Evolutionary conservation across 2,113 vertebrate genomes (phyloP), one percentile per base, ranked within the genome.

Genomic region (Urocitellus parryii): DNA sequence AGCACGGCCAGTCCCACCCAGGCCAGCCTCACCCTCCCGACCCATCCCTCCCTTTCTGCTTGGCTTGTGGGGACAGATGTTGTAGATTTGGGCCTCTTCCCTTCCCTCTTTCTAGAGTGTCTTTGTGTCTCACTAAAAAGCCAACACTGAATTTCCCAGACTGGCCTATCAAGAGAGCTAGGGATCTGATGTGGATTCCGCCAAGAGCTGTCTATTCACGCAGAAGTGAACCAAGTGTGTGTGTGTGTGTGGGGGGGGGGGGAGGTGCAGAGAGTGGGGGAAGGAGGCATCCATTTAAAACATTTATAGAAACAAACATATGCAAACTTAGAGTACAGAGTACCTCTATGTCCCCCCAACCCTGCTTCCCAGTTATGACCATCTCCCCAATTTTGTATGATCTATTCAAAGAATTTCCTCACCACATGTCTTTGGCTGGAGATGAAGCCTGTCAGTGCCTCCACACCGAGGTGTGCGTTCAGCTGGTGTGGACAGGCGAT

Each of bases 381-480:
- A 17, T 65, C 70, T 90, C 63, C 32, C 39, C 8, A 74, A 25
- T 79, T 56, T 88, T 70, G 48, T 92, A 74, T 73, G 97, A 24
- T 84, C 37, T 61, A 11, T 11, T n/a, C 53, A 51, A 88, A 74
- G 42, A 87, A 53, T 74, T 72, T 92, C 61, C 73, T 93, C 27
- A 11, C n/a, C 58, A 48, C 37, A 25, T 34, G 48, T 58, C 58
- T 79, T 5, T 39, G 70, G 56, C 63, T 77, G 53, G 76, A 85
- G 94, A 91, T 25, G 72, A 88, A 90, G 14, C 34, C 67, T 96
- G 90, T 73, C 67, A 73, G 2, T 73, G 67, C 88, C 88, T 79
- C 79, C 79, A 51, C 10, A 10, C 39, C 8, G 93, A 81, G 72
- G 63, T 95, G 93, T 85, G 78, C 39, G 0, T 74, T 93, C 63